Evolutionary conservation across 1,140 invertebrate species (phyloP).

Genomic region (Chrysomallon squamiferum): DNA sequence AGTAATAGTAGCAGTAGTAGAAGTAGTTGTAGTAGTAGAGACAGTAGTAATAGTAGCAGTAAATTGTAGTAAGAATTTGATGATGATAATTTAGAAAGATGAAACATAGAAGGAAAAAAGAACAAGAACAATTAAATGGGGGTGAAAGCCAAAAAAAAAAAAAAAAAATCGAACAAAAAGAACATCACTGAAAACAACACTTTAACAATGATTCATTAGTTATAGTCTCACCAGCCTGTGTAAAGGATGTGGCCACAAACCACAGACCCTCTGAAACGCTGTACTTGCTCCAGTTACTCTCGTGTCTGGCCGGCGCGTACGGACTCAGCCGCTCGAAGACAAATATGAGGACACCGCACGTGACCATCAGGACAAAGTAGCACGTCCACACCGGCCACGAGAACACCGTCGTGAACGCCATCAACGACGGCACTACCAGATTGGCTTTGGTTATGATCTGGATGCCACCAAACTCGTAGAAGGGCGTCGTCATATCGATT

Average conservation of each 20-base stretch:
- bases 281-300: constrained; percentile 7
- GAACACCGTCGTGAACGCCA: constrained; percentile 37
- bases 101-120: too few species aligned
- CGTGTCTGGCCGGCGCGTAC: constrained; percentile 16
- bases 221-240: constrained; percentile 77
- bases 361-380: constrained; percentile 23
- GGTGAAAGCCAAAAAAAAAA: too few species aligned
- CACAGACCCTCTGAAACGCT: constrained; percentile 74
- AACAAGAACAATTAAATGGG: too few species aligned
- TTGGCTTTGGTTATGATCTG: constrained; percentile 35
- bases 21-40: too few species aligned
- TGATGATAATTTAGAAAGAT: too few species aligned
- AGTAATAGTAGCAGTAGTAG: too few species aligned
- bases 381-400: constrained; percentile 31
- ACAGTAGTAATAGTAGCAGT: too few species aligned
- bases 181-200: too few species aligned
- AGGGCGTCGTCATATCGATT: constrained; percentile 37
- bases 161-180: too few species aligned
- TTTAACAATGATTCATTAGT: too few species aligned
- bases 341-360: constrained; percentile 25
- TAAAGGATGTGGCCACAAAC: constrained; percentile 91
- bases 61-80: too few species aligned
- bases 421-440: constrained; percentile 16
- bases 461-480: constrained; percentile 41
- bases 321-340: constrained; percentile 34